Base-by-base conservation (phyloP, 2,888 invertebrate genomes). In the Apodemia mormo region DNA sequence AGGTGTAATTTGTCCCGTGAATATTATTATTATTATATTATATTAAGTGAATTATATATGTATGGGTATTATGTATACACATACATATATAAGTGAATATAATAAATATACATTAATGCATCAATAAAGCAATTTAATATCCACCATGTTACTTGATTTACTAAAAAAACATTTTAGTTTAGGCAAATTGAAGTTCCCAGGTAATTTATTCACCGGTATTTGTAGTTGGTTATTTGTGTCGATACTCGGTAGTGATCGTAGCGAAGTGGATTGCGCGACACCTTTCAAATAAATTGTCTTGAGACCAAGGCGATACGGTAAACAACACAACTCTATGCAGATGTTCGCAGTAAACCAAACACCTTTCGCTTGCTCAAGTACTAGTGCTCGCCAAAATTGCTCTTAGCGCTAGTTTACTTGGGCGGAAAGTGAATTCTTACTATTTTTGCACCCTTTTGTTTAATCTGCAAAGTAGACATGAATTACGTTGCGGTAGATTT, bases 251-350 rank as follows among this genome's bases (percentile, higher is more conserved):
- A 69, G 79, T 82, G 85, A 85, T 87, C 82, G 86, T 52, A 54
- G 80, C 66, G 72, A 86, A 91, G 92, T 89, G 90, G 90, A 92
- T 92, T 92, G 90, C 90, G 81, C 84, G 90, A 92, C 90, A 91
- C 92, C 93, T 93, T 91, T 93, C 90, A 92, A 92, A 90, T 86
- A 92, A 90, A 93, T 93, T 93, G 93, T 92, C 87, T 85, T 85
- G 93, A 90, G 89, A 89, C 88, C 86, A 79, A 68, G 75, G 81
- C 81, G 83, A 82, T 84, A 82, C 85, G 82, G 90, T 92, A 92
- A 92, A 92, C 92, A 91, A 89, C 84, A 86, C 86, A 80, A 84
- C 84, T 81, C 84, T 86, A 90, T 91, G 92, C 90, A 90, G 89
- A 91, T 89, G 83, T 85, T 83, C 81, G 79, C 76, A 80, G 79